Evolutionary conservation across 1,140 invertebrate genomes (phyloP).

Genomic region (Nilaparvata lugens): DNA sequence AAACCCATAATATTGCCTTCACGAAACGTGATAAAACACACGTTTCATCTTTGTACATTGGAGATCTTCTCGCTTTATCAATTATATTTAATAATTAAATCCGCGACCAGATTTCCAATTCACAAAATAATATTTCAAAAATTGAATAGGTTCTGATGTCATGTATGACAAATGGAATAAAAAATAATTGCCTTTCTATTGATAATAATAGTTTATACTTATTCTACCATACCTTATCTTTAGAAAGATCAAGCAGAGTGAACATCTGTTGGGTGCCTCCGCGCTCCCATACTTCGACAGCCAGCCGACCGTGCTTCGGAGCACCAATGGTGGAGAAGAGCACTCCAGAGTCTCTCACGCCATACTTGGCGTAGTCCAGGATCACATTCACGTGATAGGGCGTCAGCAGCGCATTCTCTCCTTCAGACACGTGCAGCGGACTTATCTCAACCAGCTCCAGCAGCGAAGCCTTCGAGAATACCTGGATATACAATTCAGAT

Average conservation of each 20-base stretch:
- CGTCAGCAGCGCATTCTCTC: constrained; percentile 62
- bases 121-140: too few species aligned
- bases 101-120: too few species aligned
- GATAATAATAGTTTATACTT: too few species aligned
- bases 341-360: constrained; percentile 68
- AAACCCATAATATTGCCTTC: too few species aligned
- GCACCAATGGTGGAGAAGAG: constrained; percentile 57
- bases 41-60: too few species aligned
- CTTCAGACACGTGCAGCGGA: constrained; percentile 67
- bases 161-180: too few species aligned
- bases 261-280: constrained; percentile 32
- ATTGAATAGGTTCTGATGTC: too few species aligned
- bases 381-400: constrained; percentile 71
- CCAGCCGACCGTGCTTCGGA: constrained; percentile 63
- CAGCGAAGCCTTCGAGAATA: constrained; percentile 37
- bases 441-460: constrained; percentile 63
- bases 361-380: constrained; percentile 76
- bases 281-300: constrained; percentile 43
- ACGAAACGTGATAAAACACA: too few species aligned
- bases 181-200: too few species aligned
- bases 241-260: constrained; percentile 42
- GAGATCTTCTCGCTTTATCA: too few species aligned
- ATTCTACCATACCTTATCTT: constrained; percentile 36
- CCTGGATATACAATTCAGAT: constrained; percentile 31
- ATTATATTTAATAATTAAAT: too few species aligned